Conservation (phyloP, 2,797 vertebrate genomes). For the Schizopygopsis malacanthus region DNA sequence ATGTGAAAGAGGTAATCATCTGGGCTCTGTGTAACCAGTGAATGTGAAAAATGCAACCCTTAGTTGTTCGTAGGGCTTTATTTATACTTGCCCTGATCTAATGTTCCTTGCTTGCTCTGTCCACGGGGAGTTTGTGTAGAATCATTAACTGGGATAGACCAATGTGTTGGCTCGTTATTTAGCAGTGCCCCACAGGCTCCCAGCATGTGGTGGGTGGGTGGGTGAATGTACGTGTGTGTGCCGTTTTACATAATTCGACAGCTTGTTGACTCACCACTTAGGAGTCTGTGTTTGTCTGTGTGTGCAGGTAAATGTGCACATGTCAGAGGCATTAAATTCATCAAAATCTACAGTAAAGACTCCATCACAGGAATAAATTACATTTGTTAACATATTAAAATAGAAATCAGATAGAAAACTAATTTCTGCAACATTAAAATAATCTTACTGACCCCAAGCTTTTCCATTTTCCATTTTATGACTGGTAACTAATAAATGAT, state of each 20-base stretch:
- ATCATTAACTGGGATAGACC: slow-evolving; percentile 41
- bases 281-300: not conserved
- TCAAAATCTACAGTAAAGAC: not conserved
- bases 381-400: not conserved
- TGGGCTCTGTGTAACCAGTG: not conserved
- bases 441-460: not conserved
- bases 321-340: not conserved
- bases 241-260: slow-evolving; percentile 43
- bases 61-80: not conserved
- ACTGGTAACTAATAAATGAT: not conserved
- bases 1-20: slow-evolving; percentile 91
- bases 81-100: slow-evolving; percentile 25
- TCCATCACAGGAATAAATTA: not conserved
- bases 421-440: not conserved
- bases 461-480: not conserved
- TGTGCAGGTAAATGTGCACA: slow-evolving; percentile 12
- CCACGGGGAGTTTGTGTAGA: slow-evolving; percentile 27
- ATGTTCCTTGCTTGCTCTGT: slow-evolving; percentile 38
- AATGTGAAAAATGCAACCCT: not conserved
- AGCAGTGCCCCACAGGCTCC: slow-evolving; percentile 14
- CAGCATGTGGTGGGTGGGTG: slow-evolving; percentile 37
- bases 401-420: not conserved
- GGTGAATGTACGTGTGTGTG: not conserved
- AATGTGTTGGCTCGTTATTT: slow-evolving; percentile 27
- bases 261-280: slow-evolving; percentile 40